Conservation (phyloP, 2,888 invertebrate species). For the Reticulitermes lucifugus region DNA sequence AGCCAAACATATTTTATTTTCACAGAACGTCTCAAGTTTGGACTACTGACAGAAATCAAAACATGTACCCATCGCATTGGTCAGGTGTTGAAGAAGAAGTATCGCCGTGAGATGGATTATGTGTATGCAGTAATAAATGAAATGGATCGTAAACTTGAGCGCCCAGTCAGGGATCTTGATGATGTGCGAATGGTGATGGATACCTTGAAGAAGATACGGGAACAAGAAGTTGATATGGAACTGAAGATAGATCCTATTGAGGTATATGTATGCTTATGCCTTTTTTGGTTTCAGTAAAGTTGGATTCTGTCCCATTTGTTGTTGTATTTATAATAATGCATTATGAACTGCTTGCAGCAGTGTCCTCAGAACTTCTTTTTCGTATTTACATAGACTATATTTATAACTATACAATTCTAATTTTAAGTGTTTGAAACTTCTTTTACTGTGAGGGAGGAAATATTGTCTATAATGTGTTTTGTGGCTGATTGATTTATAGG, state of each 20-base stretch:
- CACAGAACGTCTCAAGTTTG: constrained; percentile 78
- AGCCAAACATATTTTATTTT: neutral
- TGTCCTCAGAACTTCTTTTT: neutral
- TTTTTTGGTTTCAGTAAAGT: too few relatives aligned
- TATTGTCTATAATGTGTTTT: too few relatives aligned
- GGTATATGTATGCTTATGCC: constrained; percentile 62
- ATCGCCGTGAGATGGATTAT: constrained; percentile 92
- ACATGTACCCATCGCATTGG: constrained; percentile 84
- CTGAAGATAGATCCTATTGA: constrained; percentile 93
- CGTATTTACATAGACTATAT: too few relatives aligned
- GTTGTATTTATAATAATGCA: too few relatives aligned
- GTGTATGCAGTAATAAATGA: constrained; percentile 93
- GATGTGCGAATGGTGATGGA: constrained; percentile 96
- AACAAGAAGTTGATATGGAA: constrained; percentile 96
- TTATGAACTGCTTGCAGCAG: neutral
- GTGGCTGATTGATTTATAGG: too few relatives aligned
- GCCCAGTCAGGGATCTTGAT: constrained; percentile 91
- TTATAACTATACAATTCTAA: too few relatives aligned
- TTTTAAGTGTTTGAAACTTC: too few relatives aligned
- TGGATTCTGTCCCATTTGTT: neutral
- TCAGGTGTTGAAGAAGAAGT: constrained; percentile 89
- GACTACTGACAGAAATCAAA: constrained; percentile 85
- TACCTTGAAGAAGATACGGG: constrained; percentile 90
- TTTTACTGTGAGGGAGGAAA: too few relatives aligned
- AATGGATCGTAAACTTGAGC: constrained; percentile 88